Conservation (phyloP, 2,888 invertebrate species). For the Pyrochroa serraticornis region DNA sequence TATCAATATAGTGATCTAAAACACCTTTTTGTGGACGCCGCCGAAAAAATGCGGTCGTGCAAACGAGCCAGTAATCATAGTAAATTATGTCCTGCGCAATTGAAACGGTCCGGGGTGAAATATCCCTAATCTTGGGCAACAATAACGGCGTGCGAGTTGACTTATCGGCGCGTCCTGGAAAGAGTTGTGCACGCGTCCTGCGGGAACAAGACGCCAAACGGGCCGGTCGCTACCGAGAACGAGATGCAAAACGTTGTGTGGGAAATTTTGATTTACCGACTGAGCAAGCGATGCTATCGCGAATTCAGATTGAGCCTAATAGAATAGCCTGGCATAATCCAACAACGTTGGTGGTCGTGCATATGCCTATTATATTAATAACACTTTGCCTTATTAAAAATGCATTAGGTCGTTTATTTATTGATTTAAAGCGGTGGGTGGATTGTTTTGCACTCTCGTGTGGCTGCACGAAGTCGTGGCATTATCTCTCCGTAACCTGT, state of each 20-base stretch:
- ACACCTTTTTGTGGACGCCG: neutral
- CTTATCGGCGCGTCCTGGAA: conserved; percentile 14
- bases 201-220: conserved; percentile 1
- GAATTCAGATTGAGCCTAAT: conserved; percentile 52
- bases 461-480: conserved; percentile 27
- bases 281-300: conserved; percentile 50
- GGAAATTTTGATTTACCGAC: conserved; percentile 39
- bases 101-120: conserved; percentile 31
- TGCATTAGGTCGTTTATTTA: conserved; percentile 56
- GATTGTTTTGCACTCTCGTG: conserved; percentile 37
- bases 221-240: conserved; percentile 25
- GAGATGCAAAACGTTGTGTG: conserved; percentile 36
- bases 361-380: conserved; percentile 56
- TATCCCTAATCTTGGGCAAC: conserved; percentile 32
- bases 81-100: conserved; percentile 28
- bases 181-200: conserved; percentile 1
- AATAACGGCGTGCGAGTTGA: conserved; percentile 25
- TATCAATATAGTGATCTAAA: neutral
- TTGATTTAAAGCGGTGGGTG: conserved; percentile 55
- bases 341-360: conserved; percentile 55
- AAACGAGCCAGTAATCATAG: conserved; percentile 27
- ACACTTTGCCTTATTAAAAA: conserved; percentile 57
- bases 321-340: conserved; percentile 44
- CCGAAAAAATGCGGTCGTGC: conserved; percentile 18
- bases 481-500: conserved; percentile 12